Percentiles rank a stretch among this genome's conserved stretches.
Conservation (phyloP, 2,113 vertebrate species). For the Bos indicus region DNA sequence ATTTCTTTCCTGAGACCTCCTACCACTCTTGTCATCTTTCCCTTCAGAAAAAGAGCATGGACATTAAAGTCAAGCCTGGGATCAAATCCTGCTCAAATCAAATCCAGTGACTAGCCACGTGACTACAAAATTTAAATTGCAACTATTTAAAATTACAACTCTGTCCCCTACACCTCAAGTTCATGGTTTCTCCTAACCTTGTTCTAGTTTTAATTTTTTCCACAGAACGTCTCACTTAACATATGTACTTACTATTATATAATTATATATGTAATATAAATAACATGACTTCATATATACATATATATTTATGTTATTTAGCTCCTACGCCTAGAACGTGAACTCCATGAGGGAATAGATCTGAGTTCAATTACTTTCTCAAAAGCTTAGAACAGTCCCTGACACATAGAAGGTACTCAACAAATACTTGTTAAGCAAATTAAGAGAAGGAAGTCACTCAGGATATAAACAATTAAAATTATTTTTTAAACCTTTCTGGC, state of each 20-base stretch:
- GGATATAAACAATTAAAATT: constrained; percentile 6
- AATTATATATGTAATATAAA: neutral
- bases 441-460: neutral
- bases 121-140: neutral
- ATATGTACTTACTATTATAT: neutral
- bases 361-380: neutral
- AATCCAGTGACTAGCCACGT: neutral
- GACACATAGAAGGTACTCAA: neutral
- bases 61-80: neutral
- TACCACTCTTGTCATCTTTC: neutral
- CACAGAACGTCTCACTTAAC: neutral
- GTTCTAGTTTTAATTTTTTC: neutral
- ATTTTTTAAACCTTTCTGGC: neutral
- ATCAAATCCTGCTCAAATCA: neutral
- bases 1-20: neutral
- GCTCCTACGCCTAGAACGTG: neutral
- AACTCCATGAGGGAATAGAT: neutral
- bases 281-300: neutral
- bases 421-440: neutral
- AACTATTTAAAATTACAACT: neutral
- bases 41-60: neutral
- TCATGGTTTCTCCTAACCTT: neutral
- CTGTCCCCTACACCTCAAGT: neutral
- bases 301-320: neutral
- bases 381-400: neutral